A percentile compares a stretch with the other conserved stretches of the same genome.
Conservation (phyloP, 2,797 vertebrate species). For the Silurus lanzhouensis region DNA sequence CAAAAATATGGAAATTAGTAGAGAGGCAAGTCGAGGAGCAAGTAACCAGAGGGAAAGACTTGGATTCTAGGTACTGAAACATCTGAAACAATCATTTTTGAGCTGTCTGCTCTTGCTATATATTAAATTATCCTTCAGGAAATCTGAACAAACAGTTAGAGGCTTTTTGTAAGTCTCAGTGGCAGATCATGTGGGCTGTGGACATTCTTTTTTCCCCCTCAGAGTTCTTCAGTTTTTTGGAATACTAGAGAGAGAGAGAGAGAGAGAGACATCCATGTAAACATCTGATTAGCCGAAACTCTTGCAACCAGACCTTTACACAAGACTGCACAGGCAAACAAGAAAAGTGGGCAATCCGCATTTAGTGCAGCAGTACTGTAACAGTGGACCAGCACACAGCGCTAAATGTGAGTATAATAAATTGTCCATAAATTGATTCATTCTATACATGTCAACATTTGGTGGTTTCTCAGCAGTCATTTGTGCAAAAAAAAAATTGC, state of each 20-base stretch:
- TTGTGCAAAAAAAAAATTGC: no score
- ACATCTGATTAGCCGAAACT: neutral
- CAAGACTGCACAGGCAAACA: no score
- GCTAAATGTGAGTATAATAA: no score
- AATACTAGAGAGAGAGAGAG: neutral
- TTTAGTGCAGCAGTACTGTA: no score
- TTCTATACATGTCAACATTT: no score
- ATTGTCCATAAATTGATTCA: no score
- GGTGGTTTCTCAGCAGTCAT: no score
- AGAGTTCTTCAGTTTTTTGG: neutral
- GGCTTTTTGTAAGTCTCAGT: neutral
- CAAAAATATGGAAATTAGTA: constrained; percentile 33
- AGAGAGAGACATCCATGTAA: neutral
- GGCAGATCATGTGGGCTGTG: neutral
- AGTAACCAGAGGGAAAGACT: neutral
- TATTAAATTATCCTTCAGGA: neutral
- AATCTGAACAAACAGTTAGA: neutral
- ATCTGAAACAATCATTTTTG: neutral
- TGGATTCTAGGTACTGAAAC: neutral
- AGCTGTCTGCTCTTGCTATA: neutral
- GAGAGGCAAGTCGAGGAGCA: neutral
- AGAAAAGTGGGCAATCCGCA: no score
- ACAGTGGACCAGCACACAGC: no score
- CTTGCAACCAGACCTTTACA: no score
- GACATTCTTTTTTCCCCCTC: neutral